Evolutionary conservation across 2,113 vertebrate species (phyloP).

Genomic region (Sapajus apella): DNA sequence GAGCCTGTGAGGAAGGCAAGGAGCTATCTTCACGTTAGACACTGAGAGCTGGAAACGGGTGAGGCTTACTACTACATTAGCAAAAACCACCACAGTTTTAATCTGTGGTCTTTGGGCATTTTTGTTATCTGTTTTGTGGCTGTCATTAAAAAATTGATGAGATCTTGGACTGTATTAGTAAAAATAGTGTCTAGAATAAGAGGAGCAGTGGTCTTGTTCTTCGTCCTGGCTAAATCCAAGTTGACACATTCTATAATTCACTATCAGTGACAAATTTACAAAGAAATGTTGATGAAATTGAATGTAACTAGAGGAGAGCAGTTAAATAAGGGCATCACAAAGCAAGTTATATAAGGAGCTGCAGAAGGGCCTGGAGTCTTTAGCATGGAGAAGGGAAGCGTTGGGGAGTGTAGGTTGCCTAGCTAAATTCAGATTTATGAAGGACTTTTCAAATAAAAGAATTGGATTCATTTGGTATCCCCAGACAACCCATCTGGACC

Average conservation of each 20-base stretch:
- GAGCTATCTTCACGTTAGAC: not conserved
- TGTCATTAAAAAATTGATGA: not conserved
- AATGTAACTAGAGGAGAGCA: not conserved
- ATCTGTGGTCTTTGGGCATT: not conserved
- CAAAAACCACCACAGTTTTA: not conserved
- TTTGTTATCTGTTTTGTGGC: not conserved
- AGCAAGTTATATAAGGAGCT: not conserved
- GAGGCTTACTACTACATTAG: not conserved
- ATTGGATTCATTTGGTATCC: not conserved
- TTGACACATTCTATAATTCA: not conserved
- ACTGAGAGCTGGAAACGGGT: not conserved
- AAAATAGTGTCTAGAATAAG: not conserved
- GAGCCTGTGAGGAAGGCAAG: not conserved
- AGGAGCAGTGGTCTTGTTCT: not conserved
- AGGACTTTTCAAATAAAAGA: not conserved
- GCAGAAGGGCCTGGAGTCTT: not conserved
- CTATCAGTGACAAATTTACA: not conserved
- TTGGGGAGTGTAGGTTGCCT: not conserved
- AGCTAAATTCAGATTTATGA: not conserved
- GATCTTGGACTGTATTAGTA: not conserved
- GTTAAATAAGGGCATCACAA: not conserved
- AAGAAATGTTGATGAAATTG: not conserved
- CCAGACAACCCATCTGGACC: not conserved
- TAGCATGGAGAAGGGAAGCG: not conserved
- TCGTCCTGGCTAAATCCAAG: not conserved